Evolutionary conservation across 1,140 invertebrate genomes (phyloP).

Genomic region (Myzus persicae): DNA sequence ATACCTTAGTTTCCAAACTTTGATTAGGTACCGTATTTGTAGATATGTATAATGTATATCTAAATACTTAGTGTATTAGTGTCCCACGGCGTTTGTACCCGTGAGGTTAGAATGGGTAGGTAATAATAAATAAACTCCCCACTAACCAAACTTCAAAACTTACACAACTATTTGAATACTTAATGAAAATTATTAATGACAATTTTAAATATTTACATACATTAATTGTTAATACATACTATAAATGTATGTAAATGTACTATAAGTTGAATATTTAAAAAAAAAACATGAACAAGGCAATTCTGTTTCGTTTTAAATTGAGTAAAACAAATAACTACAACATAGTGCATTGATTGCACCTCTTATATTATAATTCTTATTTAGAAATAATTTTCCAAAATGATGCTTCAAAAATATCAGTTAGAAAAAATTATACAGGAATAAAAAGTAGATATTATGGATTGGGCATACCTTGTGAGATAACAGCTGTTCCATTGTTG

Average conservation of each 20-base stretch:
- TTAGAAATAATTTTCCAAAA: too few relatives aligned
- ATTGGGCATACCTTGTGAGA: too few relatives aligned
- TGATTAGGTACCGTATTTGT: background rate
- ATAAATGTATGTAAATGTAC: too few relatives aligned
- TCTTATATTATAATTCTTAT: too few relatives aligned
- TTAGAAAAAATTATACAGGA: too few relatives aligned
- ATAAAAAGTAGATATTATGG: too few relatives aligned
- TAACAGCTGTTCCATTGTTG: too few relatives aligned
- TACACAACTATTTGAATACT: background rate
- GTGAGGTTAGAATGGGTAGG: background rate
- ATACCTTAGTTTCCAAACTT: background rate
- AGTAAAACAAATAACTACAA: too few relatives aligned
- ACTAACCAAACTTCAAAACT: conserved; percentile 5
- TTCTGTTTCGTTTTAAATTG: background rate
- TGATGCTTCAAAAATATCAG: too few relatives aligned
- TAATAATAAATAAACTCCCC: background rate
- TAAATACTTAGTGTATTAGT: background rate
- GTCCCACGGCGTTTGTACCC: background rate
- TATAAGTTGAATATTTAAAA: background rate
- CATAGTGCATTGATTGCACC: too few relatives aligned
- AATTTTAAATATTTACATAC: background rate
- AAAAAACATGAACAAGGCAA: background rate
- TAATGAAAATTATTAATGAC: background rate
- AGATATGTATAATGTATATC: background rate
- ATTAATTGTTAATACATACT: too few relatives aligned